Conservation (phyloP, 2,797 vertebrate genomes). For the Catostomus latipinnis region DNA sequence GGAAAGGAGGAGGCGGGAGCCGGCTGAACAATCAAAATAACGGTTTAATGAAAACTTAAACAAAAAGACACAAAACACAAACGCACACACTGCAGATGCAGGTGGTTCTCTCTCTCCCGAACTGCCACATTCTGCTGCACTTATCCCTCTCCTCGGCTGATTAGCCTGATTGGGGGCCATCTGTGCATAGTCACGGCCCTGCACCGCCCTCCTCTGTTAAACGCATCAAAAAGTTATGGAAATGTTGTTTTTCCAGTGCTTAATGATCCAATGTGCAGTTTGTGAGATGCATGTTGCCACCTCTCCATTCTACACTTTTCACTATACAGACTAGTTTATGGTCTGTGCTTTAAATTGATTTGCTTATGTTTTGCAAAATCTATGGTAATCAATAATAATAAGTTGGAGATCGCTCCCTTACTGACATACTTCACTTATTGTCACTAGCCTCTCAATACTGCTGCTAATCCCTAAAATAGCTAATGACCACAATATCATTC, state of each 20-base stretch:
- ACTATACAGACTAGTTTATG: conserved; percentile 19
- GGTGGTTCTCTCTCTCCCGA: no score
- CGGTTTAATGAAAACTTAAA: no score
- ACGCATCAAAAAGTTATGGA: neutral
- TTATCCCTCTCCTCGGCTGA: no score
- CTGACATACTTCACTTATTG: neutral
- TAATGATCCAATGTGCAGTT: neutral
- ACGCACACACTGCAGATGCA: no score
- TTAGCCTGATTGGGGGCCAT: no score
- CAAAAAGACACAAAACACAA: no score
- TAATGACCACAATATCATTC: neutral
- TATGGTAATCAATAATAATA: neutral
- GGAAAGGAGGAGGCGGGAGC: no score
- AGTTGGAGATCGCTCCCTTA: neutral
- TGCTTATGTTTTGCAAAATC: neutral
- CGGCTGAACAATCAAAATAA: no score
- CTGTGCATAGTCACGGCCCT: no score
- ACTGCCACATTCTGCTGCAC: no score
- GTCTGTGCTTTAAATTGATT: neutral
- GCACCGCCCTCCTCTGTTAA: no score
- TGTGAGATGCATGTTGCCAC: neutral
- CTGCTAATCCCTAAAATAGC: neutral
- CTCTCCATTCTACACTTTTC: neutral
- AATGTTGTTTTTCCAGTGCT: neutral
- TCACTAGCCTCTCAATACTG: no score